phyloP scores from a whole-genome alignment of 1,140 invertebrate genomes.

The Notospermus geniculatus region DNA sequence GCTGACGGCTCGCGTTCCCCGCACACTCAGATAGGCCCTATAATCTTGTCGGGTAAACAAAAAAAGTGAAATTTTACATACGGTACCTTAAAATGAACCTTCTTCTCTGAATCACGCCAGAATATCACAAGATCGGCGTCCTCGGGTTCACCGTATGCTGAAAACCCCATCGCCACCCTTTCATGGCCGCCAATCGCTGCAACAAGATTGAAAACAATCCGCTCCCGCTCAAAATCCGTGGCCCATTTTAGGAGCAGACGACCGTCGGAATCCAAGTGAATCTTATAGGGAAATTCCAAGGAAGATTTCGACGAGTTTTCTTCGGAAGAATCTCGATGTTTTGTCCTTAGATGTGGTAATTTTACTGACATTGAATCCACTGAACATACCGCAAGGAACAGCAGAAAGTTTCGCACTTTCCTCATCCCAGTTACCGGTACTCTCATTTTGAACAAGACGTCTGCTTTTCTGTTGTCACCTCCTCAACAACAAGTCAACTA shows the following conservation, averaged over 20 bases:
- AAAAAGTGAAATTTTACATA: background rate
- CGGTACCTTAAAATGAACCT: conserved; percentile 67
- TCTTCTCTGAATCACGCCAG: conserved; percentile 69
- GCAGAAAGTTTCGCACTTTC: too few relatives aligned
- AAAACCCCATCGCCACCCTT: conserved; percentile 70
- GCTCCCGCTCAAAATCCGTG: conserved; percentile 20
- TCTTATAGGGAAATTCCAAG: conserved; percentile 9
- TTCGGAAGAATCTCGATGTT: too few relatives aligned
- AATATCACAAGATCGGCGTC: conserved; percentile 84
- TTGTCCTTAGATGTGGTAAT: too few relatives aligned
- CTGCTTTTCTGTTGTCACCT: too few relatives aligned
- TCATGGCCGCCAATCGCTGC: conserved; percentile 14
- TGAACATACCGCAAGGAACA: too few relatives aligned
- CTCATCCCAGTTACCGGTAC: too few relatives aligned
- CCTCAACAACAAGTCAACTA: too few relatives aligned
- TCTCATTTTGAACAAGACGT: too few relatives aligned
- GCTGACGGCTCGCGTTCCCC: background rate
- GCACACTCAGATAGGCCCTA: background rate
- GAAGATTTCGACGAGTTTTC: too few relatives aligned
- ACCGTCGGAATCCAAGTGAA: conserved; percentile 17
- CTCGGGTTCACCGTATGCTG: conserved; percentile 74
- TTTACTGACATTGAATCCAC: too few relatives aligned
- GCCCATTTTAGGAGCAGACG: conserved; percentile 27
- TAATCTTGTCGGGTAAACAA: conserved; percentile 2
- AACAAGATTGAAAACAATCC: conserved; percentile 26